phyloP scores from a whole-genome alignment of 2,797 vertebrate species.

The Orientallactaga sibirica region DNA sequence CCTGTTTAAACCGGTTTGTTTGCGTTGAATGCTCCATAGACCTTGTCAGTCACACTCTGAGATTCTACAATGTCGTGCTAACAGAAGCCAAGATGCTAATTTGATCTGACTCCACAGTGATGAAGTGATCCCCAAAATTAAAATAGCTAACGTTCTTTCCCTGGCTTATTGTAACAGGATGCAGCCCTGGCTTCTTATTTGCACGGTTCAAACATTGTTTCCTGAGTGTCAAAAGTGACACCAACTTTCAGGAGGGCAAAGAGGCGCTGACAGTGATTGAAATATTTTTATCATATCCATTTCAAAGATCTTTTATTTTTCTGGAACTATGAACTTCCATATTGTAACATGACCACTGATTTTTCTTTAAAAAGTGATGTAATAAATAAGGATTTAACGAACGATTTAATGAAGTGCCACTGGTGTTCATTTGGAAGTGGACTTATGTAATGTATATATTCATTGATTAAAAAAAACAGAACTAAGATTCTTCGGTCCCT shows the following conservation, averaged over 20 bases:
- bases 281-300: slow-evolving; percentile 48
- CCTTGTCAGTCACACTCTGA: neutral
- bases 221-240: slow-evolving; percentile 32
- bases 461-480: slow-evolving; percentile 4
- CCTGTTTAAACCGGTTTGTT: neutral
- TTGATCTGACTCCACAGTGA: neutral
- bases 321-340: neutral
- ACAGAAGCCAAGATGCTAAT: slow-evolving; percentile 57
- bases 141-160: slow-evolving; percentile 56
- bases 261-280: slow-evolving; percentile 21
- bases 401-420: slow-evolving; percentile 12
- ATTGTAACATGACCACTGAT: neutral
- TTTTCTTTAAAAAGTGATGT: neutral
- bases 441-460: neutral
- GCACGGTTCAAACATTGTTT: slow-evolving; percentile 9
- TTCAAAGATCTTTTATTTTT: slow-evolving; percentile 5
- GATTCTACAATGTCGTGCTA: neutral
- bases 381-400: slow-evolving; percentile 23
- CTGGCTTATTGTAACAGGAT: neutral
- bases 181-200: slow-evolving; percentile 1
- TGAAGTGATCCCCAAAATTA: slow-evolving; percentile 46
- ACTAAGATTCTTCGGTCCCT: neutral
- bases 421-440: neutral
- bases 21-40: neutral
- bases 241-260: slow-evolving; percentile 41